Base-by-base conservation (phyloP, 1,140 invertebrate species). In the Drosophila funebris region DNA sequence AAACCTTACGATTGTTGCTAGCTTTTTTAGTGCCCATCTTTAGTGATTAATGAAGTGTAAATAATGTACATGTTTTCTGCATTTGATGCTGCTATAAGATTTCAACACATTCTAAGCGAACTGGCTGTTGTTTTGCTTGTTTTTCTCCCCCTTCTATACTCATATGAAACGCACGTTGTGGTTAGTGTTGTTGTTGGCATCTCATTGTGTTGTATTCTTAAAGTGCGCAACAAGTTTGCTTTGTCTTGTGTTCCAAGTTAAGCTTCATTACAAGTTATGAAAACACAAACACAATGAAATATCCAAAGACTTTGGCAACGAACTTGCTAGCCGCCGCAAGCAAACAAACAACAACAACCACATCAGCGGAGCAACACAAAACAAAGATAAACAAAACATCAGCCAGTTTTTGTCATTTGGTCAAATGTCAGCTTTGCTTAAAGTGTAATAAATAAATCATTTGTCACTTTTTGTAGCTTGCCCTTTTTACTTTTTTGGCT, bases 41-140 rank as follows among this genome's bases (percentile, higher is more conserved):
- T 74, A 66, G 70, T 88, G 82, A 87, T 87, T 87, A 87, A 87
- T 87, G 82, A 87, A 88, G 82, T 87, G 82, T 87, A 82, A 82
- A 87, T 88, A 88, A 87, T 73, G 82, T 78, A 70, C 58, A 85
- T 75, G 82, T 87, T 85, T 84, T 83, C 48, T 68, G 24, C 62
- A 57, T 69, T 73, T 70, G 54, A 69, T 60, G 54, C 54, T 69
- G 60, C 61, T 24, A 57, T n/a, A 66, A 48, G 78, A 88, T 88
- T 87, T 82, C 83, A 87, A 78, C 82, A 87, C 60, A 88, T 87
- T 87, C 82, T 87, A 87, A 54, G 70, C 82, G 43, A 63, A n/a
- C n/a, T 69, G 14, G 24, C n/a, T 69, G 24, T 37, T 36, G 37
- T 73, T 37, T 20, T 52, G 29, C 36, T 54, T 67, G 36, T 39